A percentile compares a stretch with the other conserved stretches of the same genome.
Conservation (phyloP, 2,797 vertebrate species). For the Eurystomus glaucurus region DNA sequence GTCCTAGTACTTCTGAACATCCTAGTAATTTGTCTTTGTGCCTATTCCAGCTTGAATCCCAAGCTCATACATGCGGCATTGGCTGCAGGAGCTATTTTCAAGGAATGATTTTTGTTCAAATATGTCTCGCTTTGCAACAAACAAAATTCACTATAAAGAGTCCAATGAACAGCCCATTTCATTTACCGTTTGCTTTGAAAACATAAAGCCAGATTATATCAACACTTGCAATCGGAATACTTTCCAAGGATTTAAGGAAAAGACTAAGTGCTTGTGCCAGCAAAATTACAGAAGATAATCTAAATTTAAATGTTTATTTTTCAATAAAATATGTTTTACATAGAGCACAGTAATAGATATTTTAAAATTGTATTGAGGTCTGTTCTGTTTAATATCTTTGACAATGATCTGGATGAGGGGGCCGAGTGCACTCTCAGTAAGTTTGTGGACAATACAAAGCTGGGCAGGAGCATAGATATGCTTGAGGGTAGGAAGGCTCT, state of each 20-base stretch:
- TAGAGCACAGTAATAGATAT: not conserved
- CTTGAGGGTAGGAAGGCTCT: too few species aligned
- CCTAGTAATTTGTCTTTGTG: constrained; percentile 5
- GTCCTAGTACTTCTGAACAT: not conserved
- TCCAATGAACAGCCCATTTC: not conserved
- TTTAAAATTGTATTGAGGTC: not conserved
- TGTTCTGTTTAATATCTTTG: too few species aligned
- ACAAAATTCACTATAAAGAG: not conserved
- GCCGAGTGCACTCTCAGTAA: too few species aligned
- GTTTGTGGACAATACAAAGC: too few species aligned
- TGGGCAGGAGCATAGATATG: too few species aligned
- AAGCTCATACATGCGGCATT: not conserved
- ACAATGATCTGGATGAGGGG: too few species aligned
- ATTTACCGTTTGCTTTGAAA: constrained; percentile 1
- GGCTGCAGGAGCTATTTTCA: not conserved
- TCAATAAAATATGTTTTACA: not conserved
- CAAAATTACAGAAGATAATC: not conserved
- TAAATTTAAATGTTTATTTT: not conserved
- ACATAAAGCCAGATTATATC: not conserved
- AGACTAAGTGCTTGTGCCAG: not conserved
- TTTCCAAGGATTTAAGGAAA: not conserved
- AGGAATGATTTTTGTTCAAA: not conserved
- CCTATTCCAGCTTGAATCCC: not conserved
- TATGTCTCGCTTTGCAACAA: not conserved
- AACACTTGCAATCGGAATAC: not conserved